phyloP scores from a whole-genome alignment of 2,888 invertebrate species.

The Chrysina gloriosa region DNA sequence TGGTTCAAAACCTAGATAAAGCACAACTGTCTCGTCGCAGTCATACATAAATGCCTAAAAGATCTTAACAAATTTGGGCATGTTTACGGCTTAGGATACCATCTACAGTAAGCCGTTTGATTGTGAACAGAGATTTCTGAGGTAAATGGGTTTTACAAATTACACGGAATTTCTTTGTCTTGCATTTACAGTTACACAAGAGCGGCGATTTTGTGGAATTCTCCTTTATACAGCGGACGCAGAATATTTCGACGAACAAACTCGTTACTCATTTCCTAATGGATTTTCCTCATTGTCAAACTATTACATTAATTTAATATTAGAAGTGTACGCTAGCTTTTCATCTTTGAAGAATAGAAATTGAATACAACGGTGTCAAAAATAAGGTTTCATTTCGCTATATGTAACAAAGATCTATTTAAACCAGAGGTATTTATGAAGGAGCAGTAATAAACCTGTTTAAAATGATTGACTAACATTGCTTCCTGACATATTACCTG shows the following conservation, averaged over 20 bases:
- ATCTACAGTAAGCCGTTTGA: slow-evolving; percentile 34
- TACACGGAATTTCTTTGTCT: slow-evolving; percentile 32
- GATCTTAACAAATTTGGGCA: slow-evolving; percentile 41
- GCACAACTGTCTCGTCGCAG: background rate
- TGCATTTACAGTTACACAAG: slow-evolving; percentile 25
- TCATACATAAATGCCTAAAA: slow-evolving; percentile 16
- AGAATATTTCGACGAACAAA: too few relatives aligned
- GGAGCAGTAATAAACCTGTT: too few relatives aligned
- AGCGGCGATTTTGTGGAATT: slow-evolving; percentile 3
- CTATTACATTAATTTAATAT: too few relatives aligned
- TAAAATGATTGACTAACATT: too few relatives aligned
- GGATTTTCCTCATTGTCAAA: too few relatives aligned
- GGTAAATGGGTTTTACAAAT: slow-evolving; percentile 36
- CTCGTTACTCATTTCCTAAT: too few relatives aligned
- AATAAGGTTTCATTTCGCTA: background rate
- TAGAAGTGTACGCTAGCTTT: too few relatives aligned
- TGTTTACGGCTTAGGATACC: slow-evolving; percentile 39
- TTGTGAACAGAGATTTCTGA: slow-evolving; percentile 32
- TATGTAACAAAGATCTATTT: background rate
- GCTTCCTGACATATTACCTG: too few relatives aligned
- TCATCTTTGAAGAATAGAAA: too few relatives aligned
- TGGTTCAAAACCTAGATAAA: slow-evolving; percentile 22
- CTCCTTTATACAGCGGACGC: background rate
- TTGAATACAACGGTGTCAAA: too few relatives aligned
- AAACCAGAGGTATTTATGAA: background rate